Conservation (phyloP, 1,140 invertebrate genomes). For the Diploscapter pachys region DNA sequence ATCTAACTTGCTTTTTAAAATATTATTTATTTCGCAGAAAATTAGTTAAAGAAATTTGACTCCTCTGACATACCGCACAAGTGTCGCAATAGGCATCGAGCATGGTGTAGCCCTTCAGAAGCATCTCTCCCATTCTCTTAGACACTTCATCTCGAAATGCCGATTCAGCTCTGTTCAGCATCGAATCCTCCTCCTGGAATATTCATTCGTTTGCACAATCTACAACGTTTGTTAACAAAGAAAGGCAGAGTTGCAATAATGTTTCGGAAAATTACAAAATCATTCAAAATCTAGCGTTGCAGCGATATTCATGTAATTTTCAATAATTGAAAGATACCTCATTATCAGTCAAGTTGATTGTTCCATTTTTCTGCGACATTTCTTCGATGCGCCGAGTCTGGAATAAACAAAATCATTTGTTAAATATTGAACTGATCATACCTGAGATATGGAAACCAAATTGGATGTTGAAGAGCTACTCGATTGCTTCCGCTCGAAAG, state of each 20-base stretch:
- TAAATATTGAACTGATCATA: too few relatives aligned
- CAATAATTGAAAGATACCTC: too few relatives aligned
- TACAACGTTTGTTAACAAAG: background rate
- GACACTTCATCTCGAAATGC: slow-evolving; percentile 29
- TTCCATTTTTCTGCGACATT: too few relatives aligned
- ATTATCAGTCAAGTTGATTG: too few relatives aligned
- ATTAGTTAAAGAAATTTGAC: too few relatives aligned
- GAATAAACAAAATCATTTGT: too few relatives aligned
- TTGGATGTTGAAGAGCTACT: too few relatives aligned
- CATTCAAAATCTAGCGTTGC: background rate
- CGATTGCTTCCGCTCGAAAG: too few relatives aligned
- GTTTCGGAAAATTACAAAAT: background rate
- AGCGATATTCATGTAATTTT: background rate
- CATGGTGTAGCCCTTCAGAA: slow-evolving; percentile 36
- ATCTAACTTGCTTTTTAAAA: background rate
- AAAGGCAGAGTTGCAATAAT: background rate
- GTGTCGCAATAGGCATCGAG: slow-evolving; percentile 34
- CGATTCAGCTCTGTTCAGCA: slow-evolving; percentile 1
- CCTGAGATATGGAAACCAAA: too few relatives aligned
- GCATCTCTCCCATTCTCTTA: slow-evolving; percentile 35
- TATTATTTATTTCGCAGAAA: background rate
- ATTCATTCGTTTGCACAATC: background rate
- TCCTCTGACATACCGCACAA: slow-evolving; percentile 20
- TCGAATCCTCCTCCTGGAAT: background rate
- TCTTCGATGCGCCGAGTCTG: too few relatives aligned